Percentiles rank a stretch among this genome's conserved stretches.
Conservation (phyloP, 1,140 invertebrate species). For the Rhizoglyphus robini region DNA sequence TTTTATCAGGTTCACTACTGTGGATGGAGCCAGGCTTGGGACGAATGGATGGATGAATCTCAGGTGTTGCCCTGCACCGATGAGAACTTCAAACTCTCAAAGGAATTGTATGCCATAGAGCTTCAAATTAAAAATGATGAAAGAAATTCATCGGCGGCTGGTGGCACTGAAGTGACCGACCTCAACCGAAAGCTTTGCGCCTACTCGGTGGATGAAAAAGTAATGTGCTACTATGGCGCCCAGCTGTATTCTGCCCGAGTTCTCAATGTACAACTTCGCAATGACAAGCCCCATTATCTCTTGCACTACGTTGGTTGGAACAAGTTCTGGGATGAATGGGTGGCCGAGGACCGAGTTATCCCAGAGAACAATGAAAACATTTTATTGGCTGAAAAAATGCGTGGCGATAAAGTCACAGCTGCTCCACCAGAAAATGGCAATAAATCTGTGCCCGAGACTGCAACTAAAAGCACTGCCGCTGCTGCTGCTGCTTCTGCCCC, state of each 20-base stretch:
- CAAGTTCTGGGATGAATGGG: constrained; percentile 99
- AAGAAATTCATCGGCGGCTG: too few species aligned
- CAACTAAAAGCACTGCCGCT: too few species aligned
- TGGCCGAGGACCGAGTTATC: constrained; percentile 76
- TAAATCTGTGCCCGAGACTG: too few species aligned
- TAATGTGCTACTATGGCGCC: constrained; percentile 85
- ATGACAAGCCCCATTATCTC: constrained; percentile 74
- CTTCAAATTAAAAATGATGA: too few species aligned
- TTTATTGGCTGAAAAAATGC: too few species aligned
- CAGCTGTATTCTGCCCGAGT: constrained; percentile 92
- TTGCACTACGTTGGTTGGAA: constrained; percentile 97
- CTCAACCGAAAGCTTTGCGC: not conserved
- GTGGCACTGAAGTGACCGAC: not conserved
- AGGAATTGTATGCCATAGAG: too few species aligned
- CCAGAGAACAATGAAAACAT: constrained; percentile 85
- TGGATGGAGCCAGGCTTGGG: constrained; percentile 98
- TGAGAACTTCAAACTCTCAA: too few species aligned
- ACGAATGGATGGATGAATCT: constrained; percentile 92
- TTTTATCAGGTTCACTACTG: constrained; percentile 95
- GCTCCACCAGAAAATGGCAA: too few species aligned
- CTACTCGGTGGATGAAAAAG: constrained; percentile 49
- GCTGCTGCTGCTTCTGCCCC: too few species aligned
- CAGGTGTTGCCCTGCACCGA: constrained; percentile 85
- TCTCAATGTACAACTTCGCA: constrained; percentile 64
- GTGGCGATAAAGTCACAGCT: too few species aligned